Base-by-base conservation (phyloP, 2,888 invertebrate genomes). In the Epinotia ramella region DNA sequence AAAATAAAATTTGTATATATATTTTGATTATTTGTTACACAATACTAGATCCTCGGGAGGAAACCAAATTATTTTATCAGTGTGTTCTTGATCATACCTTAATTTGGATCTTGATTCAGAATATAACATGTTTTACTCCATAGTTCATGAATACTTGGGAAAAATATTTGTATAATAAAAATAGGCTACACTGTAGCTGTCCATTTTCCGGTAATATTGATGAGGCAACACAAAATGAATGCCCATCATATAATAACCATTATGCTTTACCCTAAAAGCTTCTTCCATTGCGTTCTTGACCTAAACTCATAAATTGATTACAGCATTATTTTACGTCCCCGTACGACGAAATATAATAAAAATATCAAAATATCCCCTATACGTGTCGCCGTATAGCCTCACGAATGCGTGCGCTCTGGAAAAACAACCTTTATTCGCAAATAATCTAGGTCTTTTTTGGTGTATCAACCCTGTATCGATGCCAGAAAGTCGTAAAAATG, bases 401-500 rank as follows among this genome's bases (percentile, higher is more conserved):
- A 56, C 64, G 59, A 64, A 56, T 18, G 16, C 70, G n/a, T 16
- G 11, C 2, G 28, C n/a, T 46, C 2, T 7, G 5, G 12, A 13
- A 71, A 66, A 71, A n/a, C 60, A 9, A 28, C n/a, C 64, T 65
- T 70, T 66, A 60, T 49, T 7, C 3, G 4, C 18, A 28, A 24
- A 12, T 56, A 3, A 0, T 13, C 13, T 60, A 66, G 28, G n/a
- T 12, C 16, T 18, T 66, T 53, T 18, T 66, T 62, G 11, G 40
- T 28, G 16, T 46, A 18, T 46, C 28, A 13, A 40, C 49, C 11
- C 16, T 44, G 70, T 60, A 66, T 70, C 60, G 70, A 75, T 60
- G 74, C 65, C 33, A 24, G 71, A 74, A 75, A 68, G 68, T 81
- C 84, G 80, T 84, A 84, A 83, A 83, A 69, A 77, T 76, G 79